Conservation (phyloP, 2,888 invertebrate species). For the Heliothis peltigera region DNA sequence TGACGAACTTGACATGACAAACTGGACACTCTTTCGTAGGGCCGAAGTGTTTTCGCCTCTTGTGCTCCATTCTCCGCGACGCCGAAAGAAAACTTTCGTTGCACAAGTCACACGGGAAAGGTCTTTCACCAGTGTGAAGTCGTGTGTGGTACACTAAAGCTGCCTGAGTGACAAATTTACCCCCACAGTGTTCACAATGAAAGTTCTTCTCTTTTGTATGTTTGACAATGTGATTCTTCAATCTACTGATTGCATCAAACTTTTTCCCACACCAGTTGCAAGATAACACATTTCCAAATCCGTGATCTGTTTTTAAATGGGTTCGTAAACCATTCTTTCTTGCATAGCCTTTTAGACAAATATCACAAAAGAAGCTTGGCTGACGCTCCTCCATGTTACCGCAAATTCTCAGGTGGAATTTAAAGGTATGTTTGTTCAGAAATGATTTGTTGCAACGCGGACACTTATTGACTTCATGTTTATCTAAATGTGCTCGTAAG, state of each 20-base stretch:
- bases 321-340: constrained; percentile 75
- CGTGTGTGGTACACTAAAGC: constrained; percentile 80
- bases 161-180: constrained; percentile 79
- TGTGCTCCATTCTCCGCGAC: constrained; percentile 81
- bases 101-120: constrained; percentile 81
- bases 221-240: constrained; percentile 80
- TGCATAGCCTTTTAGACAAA: constrained; percentile 78
- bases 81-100: constrained; percentile 80
- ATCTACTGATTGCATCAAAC: constrained; percentile 78
- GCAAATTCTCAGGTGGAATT: constrained; percentile 75
- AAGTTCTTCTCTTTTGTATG: constrained; percentile 82
- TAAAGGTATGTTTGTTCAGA: constrained; percentile 72
- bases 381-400: constrained; percentile 64
- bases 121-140: constrained; percentile 83
- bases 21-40: constrained; percentile 76
- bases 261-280: constrained; percentile 83
- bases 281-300: constrained; percentile 74
- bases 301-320: constrained; percentile 79
- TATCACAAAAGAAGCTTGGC: constrained; percentile 77
- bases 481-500: constrained; percentile 74
- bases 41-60: constrained; percentile 77
- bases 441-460: constrained; percentile 74
- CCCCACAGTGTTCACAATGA: constrained; percentile 77
- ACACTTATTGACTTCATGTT: constrained; percentile 76
- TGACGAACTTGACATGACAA: constrained; percentile 78